Evolutionary conservation across 2,113 vertebrate genomes (phyloP), one percentile per base, ranked within the genome.

Genomic region (Kryptolebias marmoratus): DNA sequence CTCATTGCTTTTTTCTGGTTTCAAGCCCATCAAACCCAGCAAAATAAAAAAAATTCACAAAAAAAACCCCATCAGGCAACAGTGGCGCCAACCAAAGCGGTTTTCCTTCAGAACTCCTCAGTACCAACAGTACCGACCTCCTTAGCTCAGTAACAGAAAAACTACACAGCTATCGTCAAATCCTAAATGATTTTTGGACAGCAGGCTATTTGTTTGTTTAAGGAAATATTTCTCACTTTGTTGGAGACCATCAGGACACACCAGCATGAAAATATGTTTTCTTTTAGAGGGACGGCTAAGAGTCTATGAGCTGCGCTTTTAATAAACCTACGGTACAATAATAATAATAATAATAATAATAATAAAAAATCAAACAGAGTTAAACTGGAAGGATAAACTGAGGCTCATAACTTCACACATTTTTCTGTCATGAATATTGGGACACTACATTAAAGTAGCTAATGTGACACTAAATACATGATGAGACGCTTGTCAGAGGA

Each of bases 201-300:
- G 47, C 73, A 61, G 80, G 73, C 73, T 63, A 11, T 22, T 22
- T 90, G 80, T 80, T 88, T 77, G 62, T 64, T 73, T 69, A 69
- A 66, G 59, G 53, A 73, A 75, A 42, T 64, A 54, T 60, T 76
- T 85, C 80, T 78, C 86, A 82, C 82, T 82, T 72, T 64, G 61
- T 64, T 62, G 30, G 16, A 73, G 66, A 84, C 62, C 80, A 71
- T 79, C 69, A 55, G 70, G 68, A 75, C 55, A 64, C 62, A 74
- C 77, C 58, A 60, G 65, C 75, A 72, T 81, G 64, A 42, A 71
- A 48, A 59, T 73, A 58, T 56, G 32, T 14, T 54, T 32, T 55
- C n/a, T 50, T 61, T 62, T 11, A 44, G 54, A 48, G 49, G 42
- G 27, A 50, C 36, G 71, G 42, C 61, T 47, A 49, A 48, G 48